These are phyloP conservation scores for Triplophysa siluroides DNA, from an alignment of 2,113 vertebrate genomes.

Conservation along the genomic window DNA sequence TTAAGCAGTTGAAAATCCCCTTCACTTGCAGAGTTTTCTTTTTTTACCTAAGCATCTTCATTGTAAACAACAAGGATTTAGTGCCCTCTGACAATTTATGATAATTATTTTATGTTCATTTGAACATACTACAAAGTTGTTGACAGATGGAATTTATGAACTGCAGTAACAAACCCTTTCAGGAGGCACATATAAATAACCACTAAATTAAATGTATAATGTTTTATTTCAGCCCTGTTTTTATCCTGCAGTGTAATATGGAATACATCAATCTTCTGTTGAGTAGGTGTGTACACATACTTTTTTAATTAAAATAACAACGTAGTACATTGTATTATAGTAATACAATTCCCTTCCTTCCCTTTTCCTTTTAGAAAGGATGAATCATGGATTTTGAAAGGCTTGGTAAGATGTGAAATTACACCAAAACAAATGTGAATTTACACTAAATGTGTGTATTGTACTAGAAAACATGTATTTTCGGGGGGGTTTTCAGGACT, in stretches of 20 bases:
- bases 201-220: constrained; percentile 39
- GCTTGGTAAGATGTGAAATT: constrained; percentile 79
- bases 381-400: constrained; percentile 88
- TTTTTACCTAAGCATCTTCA: neutral
- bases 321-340: neutral
- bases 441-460: neutral
- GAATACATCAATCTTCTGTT: constrained; percentile 80
- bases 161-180: too few species aligned
- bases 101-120: neutral
- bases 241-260: constrained; percentile 89
- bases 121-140: neutral
- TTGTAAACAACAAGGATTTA: neutral
- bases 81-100: accelerated
- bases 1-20: constrained; percentile 25
- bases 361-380: constrained; percentile 79
- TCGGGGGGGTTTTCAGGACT: constrained; percentile 71
- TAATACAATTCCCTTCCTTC: neutral
- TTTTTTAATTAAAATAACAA: neutral
- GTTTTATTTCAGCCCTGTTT: constrained; percentile 80
- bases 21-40: neutral
- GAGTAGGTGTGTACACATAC: constrained; percentile 76
- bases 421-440: neutral
- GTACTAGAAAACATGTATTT: constrained; percentile 17
- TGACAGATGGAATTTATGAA: neutral
- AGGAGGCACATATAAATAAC: too few species aligned